Evolutionary conservation across 2,113 vertebrate genomes (phyloP), one percentile per base, ranked within the genome.

Genomic region (Corvus cornix): DNA sequence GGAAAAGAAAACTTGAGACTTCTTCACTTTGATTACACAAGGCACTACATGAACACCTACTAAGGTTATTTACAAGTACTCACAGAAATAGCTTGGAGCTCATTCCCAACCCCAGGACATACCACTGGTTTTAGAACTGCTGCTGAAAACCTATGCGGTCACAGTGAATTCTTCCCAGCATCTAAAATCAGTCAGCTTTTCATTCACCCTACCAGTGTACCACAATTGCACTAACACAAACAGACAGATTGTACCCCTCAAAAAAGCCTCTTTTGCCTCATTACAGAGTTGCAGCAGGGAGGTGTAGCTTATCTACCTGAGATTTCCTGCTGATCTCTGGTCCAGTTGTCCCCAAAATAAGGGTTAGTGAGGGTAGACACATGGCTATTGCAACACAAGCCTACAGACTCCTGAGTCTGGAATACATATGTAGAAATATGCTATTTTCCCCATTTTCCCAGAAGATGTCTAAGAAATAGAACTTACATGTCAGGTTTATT

Each of bases 21-120:
- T 87, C 85, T 86, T 93, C 41, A 67, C 70, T 58, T 49, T 91
- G 88, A 91, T 96, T 79, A 53, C 75, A 80, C 12, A 46, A 93
- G 37, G 21, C 26, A 44, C 90, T 84, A 88, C 23, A 6, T 28
- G 85, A 85, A 84, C 81, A 90, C 74, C 80, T 81, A 58, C 70
- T 39, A 73, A 79, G 75, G 70, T 82, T 77, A 78, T 79, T 80
- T 86, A 69, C 51, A 80, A 87, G 82, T 46, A 37, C 41, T 94
- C 35, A 28, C n/a, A 33, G 63, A 90, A 83, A 86, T 60, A 74
- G 35, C 52, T 75, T 33, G 43, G 67, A 80, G 41, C 66, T 92
- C 33, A 43, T 60, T 76, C 56, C 30, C 44, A 85, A 55, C 27
- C 49, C 43, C 24, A 66, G 59, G 79, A 44, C 9, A 90, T 87